phyloP scores from a whole-genome alignment of 23 tunicate genomes.

The Botrylloides violaceus region DNA sequence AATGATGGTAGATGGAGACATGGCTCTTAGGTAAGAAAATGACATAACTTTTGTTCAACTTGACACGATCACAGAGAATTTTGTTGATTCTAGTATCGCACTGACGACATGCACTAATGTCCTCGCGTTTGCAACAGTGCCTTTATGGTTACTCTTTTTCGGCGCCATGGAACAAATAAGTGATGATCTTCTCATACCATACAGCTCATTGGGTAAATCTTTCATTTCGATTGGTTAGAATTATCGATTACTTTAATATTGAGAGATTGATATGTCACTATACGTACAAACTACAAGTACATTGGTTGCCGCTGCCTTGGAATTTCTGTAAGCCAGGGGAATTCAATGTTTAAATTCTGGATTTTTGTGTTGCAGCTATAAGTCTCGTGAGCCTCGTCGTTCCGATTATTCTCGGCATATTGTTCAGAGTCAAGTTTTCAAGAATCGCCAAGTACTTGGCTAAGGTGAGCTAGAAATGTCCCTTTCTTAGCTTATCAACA shows the following conservation, averaged over 20 bases:
- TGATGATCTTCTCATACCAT: not conserved
- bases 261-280: too few relatives aligned
- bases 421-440: constrained; percentile 1
- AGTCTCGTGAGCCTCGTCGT: constrained; percentile 2
- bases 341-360: too few relatives aligned
- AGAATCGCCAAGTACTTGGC: constrained; percentile 8
- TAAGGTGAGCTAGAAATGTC: too few relatives aligned
- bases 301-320: too few relatives aligned
- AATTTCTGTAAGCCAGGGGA: too few relatives aligned
- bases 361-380: not conserved
- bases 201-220: constrained; percentile 10
- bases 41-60: not conserved
- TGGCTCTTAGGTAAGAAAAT: constrained; percentile 8
- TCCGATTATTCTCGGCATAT: constrained; percentile 6
- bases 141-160: constrained; percentile 1
- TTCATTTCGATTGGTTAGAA: too few relatives aligned
- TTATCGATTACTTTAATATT: too few relatives aligned
- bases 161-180: not conserved
- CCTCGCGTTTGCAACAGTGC: constrained; percentile 8
- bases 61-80: not conserved
- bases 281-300: too few relatives aligned
- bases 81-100: constrained; percentile 1
- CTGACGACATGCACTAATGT: constrained; percentile 11
- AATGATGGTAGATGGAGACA: constrained; percentile 17
- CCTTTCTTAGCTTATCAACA: too few relatives aligned